Conservation (phyloP, 2,888 invertebrate species). For the Nasonovia ribisnigri region DNA sequence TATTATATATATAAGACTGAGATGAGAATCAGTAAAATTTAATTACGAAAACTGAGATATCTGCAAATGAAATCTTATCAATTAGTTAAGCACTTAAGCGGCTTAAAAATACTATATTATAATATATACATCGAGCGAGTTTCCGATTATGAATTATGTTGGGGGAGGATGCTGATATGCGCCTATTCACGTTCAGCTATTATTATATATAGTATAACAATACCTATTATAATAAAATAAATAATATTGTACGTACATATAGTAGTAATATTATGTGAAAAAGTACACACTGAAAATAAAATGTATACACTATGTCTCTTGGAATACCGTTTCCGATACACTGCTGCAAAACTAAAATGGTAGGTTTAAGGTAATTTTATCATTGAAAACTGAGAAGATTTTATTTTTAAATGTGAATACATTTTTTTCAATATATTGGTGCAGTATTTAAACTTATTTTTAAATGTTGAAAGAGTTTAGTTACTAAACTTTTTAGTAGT, state of each 20-base stretch:
- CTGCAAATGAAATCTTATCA: conserved; percentile 17
- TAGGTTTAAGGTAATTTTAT: background rate
- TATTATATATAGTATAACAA: background rate
- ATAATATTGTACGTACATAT: background rate
- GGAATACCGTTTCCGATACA: background rate
- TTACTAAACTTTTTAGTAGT: too few relatives aligned
- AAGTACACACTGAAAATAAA: background rate
- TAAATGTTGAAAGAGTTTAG: background rate
- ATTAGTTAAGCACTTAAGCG: conserved; percentile 21
- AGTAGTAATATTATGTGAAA: background rate
- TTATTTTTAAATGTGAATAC: background rate
- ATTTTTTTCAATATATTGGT: background rate
- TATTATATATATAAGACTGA: background rate
- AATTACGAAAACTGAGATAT: background rate
- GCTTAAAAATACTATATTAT: conserved; percentile 11
- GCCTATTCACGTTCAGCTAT: background rate
- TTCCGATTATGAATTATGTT: background rate
- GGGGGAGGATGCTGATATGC: background rate
- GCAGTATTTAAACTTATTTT: background rate
- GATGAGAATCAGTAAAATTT: background rate
- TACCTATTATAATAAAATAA: background rate
- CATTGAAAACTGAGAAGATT: background rate
- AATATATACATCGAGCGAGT: background rate
- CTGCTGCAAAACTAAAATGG: background rate
- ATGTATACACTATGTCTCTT: background rate